Evolutionary conservation across 2,888 invertebrate genomes (phyloP).

Genomic region (Lithophane semibrunnea): DNA sequence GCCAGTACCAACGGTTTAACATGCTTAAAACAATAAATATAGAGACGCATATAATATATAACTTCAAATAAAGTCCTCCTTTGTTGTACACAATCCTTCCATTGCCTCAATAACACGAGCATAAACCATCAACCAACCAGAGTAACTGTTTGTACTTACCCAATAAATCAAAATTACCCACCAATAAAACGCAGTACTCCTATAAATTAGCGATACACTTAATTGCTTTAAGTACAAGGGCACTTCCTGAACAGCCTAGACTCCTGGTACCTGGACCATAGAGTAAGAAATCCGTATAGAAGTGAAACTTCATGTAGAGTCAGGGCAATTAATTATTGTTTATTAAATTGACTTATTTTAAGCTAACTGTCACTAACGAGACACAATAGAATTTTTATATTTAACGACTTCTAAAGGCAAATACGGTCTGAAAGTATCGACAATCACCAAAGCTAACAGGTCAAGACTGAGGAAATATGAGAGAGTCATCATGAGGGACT

Average conservation of each 20-base stretch:
- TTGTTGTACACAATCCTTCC: background rate
- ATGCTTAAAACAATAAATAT: too few relatives aligned
- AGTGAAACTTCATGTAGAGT: background rate
- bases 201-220: conserved; percentile 41
- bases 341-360: too few relatives aligned
- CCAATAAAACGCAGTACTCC: conserved; percentile 40
- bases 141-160: background rate
- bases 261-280: background rate
- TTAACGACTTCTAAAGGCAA: too few relatives aligned
- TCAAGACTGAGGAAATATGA: too few relatives aligned
- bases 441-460: too few relatives aligned
- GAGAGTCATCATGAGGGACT: too few relatives aligned
- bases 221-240: conserved; percentile 50
- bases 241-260: conserved; percentile 43
- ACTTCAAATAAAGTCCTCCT: too few relatives aligned
- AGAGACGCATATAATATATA: too few relatives aligned
- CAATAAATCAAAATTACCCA: conserved; percentile 44
- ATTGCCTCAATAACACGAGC: background rate
- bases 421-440: too few relatives aligned
- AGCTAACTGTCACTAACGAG: too few relatives aligned
- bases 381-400: too few relatives aligned
- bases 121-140: background rate
- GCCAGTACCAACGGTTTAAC: too few relatives aligned
- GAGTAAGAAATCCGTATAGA: conserved; percentile 8
- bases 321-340: background rate